Conservation (phyloP, 2,113 vertebrate genomes). For the Phalacrocorax carbo region DNA sequence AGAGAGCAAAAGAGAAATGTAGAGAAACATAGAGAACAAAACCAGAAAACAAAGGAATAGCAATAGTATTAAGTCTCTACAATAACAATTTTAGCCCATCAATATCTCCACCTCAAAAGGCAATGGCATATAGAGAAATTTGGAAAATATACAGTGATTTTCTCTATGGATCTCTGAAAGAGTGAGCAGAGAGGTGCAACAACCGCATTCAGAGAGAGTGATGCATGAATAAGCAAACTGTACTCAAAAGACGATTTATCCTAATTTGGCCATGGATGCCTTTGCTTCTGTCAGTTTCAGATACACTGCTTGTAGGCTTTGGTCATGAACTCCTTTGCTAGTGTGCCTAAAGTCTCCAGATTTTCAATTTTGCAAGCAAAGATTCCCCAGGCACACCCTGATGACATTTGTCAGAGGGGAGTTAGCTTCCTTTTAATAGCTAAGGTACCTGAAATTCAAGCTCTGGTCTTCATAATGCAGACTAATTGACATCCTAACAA, state of each 20-base stretch:
- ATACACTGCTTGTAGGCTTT: not conserved
- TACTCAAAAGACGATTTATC: not conserved
- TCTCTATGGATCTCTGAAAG: not conserved
- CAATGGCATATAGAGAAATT: not conserved
- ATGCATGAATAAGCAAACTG: not conserved
- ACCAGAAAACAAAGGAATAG: not conserved
- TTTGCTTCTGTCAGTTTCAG: not conserved
- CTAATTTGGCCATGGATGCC: not conserved
- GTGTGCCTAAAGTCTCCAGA: not conserved
- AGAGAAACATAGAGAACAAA: not conserved
- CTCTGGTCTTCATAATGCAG: conserved; percentile 53
- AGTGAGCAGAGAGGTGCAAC: not conserved
- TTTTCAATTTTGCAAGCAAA: conserved; percentile 37
- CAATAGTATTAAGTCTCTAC: not conserved
- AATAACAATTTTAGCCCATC: not conserved
- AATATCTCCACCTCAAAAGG: not conserved
- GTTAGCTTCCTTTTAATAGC: conserved; percentile 64
- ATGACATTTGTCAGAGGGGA: conserved; percentile 60
- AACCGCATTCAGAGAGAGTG: not conserved
- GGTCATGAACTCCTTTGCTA: not conserved
- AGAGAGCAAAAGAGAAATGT: not conserved
- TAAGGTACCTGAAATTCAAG: conserved; percentile 74
- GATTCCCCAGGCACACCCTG: conserved; percentile 23
- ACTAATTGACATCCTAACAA: conserved; percentile 67
- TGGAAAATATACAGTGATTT: not conserved